Percentiles rank a stretch among this genome's conserved stretches.
Conservation (phyloP, 2,888 invertebrate genomes). For the Globia sparganii region DNA sequence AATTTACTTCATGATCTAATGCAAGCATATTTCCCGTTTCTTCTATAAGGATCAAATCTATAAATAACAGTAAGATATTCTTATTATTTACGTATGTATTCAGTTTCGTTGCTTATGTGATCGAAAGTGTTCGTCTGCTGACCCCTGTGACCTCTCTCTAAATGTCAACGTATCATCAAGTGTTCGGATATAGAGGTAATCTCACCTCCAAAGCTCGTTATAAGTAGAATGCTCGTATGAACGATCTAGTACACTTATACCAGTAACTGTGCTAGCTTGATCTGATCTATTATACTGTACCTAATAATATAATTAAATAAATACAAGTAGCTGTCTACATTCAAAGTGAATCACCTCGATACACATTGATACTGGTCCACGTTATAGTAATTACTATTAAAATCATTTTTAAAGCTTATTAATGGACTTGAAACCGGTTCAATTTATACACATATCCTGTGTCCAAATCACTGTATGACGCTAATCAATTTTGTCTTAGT, state of each 20-base stretch:
- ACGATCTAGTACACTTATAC: not conserved
- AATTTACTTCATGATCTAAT: not conserved
- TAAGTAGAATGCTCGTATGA: not conserved
- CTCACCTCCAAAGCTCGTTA: constrained; percentile 1
- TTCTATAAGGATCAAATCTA: not conserved
- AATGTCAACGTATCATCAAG: constrained; percentile 37
- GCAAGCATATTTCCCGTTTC: not conserved
- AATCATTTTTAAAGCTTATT: constrained; percentile 24
- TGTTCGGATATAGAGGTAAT: constrained; percentile 20
- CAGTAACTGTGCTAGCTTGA: not conserved
- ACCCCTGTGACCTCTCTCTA: constrained; percentile 33
- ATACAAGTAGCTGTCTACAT: constrained; percentile 2
- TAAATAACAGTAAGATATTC: not conserved
- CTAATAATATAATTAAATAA: not conserved
- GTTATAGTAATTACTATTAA: constrained; percentile 30
- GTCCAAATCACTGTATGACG: constrained; percentile 40
- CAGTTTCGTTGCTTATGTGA: constrained; percentile 7
- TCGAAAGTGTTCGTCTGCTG: constrained; percentile 37
- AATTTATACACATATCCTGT: constrained; percentile 55
- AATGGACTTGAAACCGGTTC: constrained; percentile 44
- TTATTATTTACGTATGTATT: not conserved
- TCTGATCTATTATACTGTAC: not conserved
- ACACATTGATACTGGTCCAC: constrained; percentile 10
- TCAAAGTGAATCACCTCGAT: constrained; percentile 35
- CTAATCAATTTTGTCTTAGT: constrained; percentile 56